These are phyloP conservation scores for Meriones psammophilus DNA, from an alignment of 2,797 vertebrate species.

Conservation along the genomic window DNA sequence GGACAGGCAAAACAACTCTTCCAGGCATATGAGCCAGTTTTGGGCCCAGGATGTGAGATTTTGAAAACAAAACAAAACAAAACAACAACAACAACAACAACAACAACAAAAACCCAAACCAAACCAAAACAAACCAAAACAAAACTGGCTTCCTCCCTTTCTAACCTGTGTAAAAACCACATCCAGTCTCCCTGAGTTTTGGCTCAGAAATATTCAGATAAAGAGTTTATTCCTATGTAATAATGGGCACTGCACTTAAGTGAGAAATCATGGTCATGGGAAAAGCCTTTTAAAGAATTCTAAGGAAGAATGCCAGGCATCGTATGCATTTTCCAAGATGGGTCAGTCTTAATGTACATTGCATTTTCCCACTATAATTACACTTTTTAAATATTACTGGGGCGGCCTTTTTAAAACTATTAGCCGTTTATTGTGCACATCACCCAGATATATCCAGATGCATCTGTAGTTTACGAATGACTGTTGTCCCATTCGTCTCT, in stretches of 20 bases:
- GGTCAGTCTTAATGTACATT: background rate
- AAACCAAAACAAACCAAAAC: too few species aligned
- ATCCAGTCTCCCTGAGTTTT: background rate
- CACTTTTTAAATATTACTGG: background rate
- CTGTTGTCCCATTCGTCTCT: background rate
- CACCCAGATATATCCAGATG: background rate
- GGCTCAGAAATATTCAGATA: background rate
- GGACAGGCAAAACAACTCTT: background rate
- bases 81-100: too few species aligned
- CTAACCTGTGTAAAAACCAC: background rate
- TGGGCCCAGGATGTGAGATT: background rate
- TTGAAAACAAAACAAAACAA: background rate
- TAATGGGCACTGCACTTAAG: background rate
- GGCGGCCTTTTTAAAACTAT: background rate
- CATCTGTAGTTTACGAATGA: background rate
- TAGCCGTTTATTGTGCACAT: background rate
- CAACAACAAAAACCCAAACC: too few species aligned
- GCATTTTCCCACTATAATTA: background rate
- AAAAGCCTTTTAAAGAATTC: background rate
- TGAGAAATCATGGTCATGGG: background rate
- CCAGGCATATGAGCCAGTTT: background rate
- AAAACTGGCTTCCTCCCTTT: background rate
- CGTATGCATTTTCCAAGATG: background rate
- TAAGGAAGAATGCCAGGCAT: background rate
- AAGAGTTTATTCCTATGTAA: slow-evolving; percentile 2